Evolutionary conservation across 2,888 invertebrate genomes (phyloP), one percentile per base, ranked within the genome.

Genomic region (Orchesellides sinensis): DNA sequence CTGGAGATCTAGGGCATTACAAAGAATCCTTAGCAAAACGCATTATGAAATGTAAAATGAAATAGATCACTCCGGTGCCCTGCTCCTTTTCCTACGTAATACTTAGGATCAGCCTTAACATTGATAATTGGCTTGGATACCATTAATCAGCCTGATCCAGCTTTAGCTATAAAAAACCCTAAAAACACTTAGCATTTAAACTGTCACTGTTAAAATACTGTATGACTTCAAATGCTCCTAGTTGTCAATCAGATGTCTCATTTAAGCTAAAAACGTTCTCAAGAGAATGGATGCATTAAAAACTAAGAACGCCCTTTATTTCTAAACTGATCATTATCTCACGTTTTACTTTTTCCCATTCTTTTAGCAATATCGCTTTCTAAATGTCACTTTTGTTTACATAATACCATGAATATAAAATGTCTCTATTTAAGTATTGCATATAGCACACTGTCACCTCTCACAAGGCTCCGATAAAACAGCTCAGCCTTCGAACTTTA

Each of bases 401-500:
- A 35, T 63, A 19, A 19, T 61, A n/a, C n/a, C 63, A 63, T 40
- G 27, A 4, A 1, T 25, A 32, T 27, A 12, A n/a, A 49, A 14
- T 47, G 47, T 47, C 65, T 66, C 47, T 12, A 47, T 21, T 1
- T 12, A 56, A 1, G 10, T 25, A 27, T n/a, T n/a, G n/a, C n/a
- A n/a, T n/a, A n/a, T n/a, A n/a, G n/a, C n/a, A n/a, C 23, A n/a
- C 32, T 61, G 61, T 61, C 61, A 32, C 29, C 61, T 32, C n/a
- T n/a, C n/a, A n/a, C n/a, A 54, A 54, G 6, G 54, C 21, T 54
- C 6, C 49, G 52, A 56, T 68, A 68, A 66, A 77, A 45, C 68
- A 68, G 72, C 52, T 23, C 29, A 54, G 54, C 40, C 68, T n/a
- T 70, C 75, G 80, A 68, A 80, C 83, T 83, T 84, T 75, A 74